These are phyloP conservation scores for Champsocephalus gunnari DNA, from an alignment of 2,797 vertebrate species.

Conservation along the genomic window DNA sequence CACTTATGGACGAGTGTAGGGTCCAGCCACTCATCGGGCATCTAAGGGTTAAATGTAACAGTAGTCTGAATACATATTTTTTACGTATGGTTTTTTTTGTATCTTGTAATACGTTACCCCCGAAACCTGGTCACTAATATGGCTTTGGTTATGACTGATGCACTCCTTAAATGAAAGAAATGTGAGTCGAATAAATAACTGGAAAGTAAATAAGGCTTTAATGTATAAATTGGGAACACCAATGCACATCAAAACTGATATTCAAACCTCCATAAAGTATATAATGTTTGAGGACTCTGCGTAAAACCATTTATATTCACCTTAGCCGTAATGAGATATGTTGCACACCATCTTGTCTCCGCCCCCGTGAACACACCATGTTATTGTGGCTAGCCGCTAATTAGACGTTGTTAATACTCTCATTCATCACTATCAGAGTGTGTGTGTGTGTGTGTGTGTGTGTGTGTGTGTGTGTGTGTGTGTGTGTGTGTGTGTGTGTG, in stretches of 20 bases:
- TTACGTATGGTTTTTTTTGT: no score
- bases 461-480: slow-evolving; percentile 21
- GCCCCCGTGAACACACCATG: slow-evolving; percentile 52
- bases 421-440: slow-evolving; percentile 73
- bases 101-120: no score
- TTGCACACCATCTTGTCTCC: not conserved
- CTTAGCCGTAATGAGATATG: slow-evolving; percentile 47
- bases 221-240: not conserved
- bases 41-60: no score
- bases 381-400: slow-evolving; percentile 70
- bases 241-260: slow-evolving; percentile 3
- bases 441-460: slow-evolving; percentile 5
- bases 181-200: not conserved
- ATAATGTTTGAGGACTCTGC: slow-evolving; percentile 20
- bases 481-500: slow-evolving; percentile 16
- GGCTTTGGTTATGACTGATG: not conserved
- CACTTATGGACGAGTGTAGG: no score
- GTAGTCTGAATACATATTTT: no score
- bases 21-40: no score
- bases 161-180: not conserved
- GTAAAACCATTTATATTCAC: slow-evolving; percentile 30
- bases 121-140: not conserved
- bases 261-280: slow-evolving; percentile 21
- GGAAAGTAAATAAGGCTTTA: not conserved
- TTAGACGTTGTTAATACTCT: slow-evolving; percentile 71